Evolutionary conservation across 2,797 vertebrate genomes (phyloP).

Genomic region (Bucorvus abyssinicus): DNA sequence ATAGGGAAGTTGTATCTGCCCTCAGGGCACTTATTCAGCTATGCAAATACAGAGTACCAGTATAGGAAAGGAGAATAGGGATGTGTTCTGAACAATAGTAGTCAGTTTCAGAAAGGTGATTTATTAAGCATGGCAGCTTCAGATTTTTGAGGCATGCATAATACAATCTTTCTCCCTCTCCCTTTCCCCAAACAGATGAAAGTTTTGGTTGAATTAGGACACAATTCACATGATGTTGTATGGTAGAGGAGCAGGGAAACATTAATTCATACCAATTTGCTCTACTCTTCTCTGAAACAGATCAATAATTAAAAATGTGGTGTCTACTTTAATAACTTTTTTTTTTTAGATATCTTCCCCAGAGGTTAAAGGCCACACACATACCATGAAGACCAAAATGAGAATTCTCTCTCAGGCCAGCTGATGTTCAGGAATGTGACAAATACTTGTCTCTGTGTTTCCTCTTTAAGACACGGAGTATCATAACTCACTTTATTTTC

Average conservation of each 20-base stretch:
- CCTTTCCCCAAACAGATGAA: not conserved
- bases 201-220: not conserved
- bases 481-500: not conserved
- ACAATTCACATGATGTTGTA: not conserved
- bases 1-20: not conserved
- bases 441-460: not conserved
- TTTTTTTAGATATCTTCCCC: not conserved
- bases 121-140: slow-evolving; percentile 4
- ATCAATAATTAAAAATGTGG: not conserved
- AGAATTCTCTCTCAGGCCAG: not conserved
- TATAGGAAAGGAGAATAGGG: not conserved
- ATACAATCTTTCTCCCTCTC: not conserved
- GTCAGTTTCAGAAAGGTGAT: slow-evolving; percentile 33
- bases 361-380: not conserved
- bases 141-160: slow-evolving; percentile 24
- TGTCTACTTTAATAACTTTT: not conserved
- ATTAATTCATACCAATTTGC: not conserved
- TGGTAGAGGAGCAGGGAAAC: not conserved
- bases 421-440: not conserved
- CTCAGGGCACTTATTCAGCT: not conserved
- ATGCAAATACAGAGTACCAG: not conserved
- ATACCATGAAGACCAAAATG: not conserved
- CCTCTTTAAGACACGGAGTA: not conserved
- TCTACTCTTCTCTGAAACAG: not conserved
- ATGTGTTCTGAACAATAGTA: slow-evolving; percentile 1